These are phyloP conservation scores for Tursiops truncatus DNA, from an alignment of 2,113 vertebrate species.

Conservation along the genomic window DNA sequence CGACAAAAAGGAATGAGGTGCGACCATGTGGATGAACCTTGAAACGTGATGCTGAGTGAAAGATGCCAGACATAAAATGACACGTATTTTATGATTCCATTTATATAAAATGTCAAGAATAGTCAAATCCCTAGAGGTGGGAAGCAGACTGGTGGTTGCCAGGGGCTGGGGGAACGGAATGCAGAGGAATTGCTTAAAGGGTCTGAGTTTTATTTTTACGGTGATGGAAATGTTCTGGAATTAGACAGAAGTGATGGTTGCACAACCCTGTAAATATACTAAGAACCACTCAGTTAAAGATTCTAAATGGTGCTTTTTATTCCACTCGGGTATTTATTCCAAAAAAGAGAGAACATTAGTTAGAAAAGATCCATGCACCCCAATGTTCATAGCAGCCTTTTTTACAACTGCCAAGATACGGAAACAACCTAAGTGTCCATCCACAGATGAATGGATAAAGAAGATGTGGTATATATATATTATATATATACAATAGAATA, in stretches of 20 bases:
- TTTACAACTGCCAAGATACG: background rate
- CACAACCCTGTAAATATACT: background rate
- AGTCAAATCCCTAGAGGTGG: fast-evolving
- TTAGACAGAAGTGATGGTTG: too few species aligned
- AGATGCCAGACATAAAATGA: fast-evolving
- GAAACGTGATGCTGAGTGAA: fast-evolving
- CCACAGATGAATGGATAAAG: background rate
- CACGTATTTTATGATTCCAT: fast-evolving
- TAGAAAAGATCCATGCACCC: background rate
- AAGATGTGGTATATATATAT: background rate
- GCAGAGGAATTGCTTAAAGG: background rate
- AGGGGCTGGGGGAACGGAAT: background rate
- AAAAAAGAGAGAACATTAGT: background rate
- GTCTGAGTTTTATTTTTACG: background rate
- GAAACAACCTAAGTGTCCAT: background rate
- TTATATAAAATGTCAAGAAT: fast-evolving
- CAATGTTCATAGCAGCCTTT: background rate
- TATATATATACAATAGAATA: background rate
- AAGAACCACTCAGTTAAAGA: background rate
- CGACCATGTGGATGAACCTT: fast-evolving
- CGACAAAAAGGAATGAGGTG: fast-evolving
- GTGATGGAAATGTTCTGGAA: background rate
- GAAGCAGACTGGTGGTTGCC: too few species aligned
- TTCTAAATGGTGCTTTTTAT: background rate
- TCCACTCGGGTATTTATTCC: background rate